phyloP scores from a whole-genome alignment of 2,888 invertebrate species.

The Dromius quadrimaculatus region DNA sequence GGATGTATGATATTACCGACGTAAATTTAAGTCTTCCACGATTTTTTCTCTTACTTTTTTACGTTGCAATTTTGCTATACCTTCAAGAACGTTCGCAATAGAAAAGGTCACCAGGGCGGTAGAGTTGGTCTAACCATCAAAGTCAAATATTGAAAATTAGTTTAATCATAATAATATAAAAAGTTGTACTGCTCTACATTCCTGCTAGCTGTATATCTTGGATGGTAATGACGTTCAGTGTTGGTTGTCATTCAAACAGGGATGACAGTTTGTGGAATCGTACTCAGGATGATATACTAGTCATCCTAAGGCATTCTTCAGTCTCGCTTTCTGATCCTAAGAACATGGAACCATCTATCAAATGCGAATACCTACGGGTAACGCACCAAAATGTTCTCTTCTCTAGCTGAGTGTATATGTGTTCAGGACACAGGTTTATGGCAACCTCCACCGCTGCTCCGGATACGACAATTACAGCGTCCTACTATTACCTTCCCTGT shows the following conservation, averaged over 20 bases:
- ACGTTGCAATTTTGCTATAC: too few relatives aligned
- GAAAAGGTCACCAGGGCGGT: too few relatives aligned
- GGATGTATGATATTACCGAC: not conserved
- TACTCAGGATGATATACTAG: constrained; percentile 22
- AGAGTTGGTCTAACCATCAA: too few relatives aligned
- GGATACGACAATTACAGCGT: constrained; percentile 58
- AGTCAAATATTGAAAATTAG: too few relatives aligned
- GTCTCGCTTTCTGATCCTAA: constrained; percentile 63
- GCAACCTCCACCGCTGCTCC: constrained; percentile 45
- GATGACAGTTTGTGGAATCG: not conserved
- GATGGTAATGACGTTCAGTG: not conserved
- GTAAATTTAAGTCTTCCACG: too few relatives aligned
- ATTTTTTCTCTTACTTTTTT: too few relatives aligned
- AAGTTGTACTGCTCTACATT: not conserved
- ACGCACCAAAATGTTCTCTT: not conserved
- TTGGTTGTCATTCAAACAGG: constrained; percentile 40
- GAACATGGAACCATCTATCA: constrained; percentile 65
- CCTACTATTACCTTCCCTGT: constrained; percentile 41
- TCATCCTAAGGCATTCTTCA: constrained; percentile 63
- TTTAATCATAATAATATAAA: too few relatives aligned
- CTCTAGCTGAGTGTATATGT: not conserved
- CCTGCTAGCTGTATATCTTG: not conserved
- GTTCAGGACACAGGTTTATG: not conserved
- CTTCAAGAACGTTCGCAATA: too few relatives aligned
- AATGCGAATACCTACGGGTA: constrained; percentile 50